Conservation (phyloP, 2,888 invertebrate species). For the Cyrtodaria siliqua region DNA sequence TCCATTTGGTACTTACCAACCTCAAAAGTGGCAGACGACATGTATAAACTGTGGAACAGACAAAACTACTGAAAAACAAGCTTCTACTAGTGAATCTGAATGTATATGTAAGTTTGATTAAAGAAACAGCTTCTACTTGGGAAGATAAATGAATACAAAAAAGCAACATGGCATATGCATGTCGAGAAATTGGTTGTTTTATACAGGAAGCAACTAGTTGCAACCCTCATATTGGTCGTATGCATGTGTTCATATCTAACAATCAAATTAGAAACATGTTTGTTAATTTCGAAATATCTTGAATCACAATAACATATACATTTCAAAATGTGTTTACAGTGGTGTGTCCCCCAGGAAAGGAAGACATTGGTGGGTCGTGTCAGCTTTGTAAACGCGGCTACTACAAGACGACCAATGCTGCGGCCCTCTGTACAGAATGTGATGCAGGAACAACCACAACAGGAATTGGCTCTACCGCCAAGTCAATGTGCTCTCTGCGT, state of each 20-base stretch:
- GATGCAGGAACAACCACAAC: conserved; percentile 32
- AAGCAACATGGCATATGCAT: too few species aligned
- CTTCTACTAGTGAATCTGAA: conserved; percentile 11
- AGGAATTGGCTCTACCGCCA: conserved; percentile 15
- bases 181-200: too few species aligned
- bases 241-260: too few species aligned
- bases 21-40: conserved; percentile 46
- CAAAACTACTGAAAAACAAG: conserved; percentile 46
- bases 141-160: too few species aligned
- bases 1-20: conserved; percentile 54
- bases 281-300: too few species aligned
- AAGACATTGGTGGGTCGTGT: conserved; percentile 87
- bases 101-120: conserved; percentile 62
- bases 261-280: too few species aligned
- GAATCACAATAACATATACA: not conserved
- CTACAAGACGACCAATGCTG: conserved; percentile 56
- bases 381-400: conserved; percentile 89
- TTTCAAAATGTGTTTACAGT: conserved; percentile 40
- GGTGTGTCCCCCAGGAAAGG: conserved; percentile 58
- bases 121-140: too few species aligned
- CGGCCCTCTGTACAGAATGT: conserved; percentile 38
- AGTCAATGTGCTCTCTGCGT: conserved; percentile 40
- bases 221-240: too few species aligned
- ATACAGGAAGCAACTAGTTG: too few species aligned
- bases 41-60: conserved; percentile 60